Percentiles rank a stretch among this genome's conserved stretches.
These are phyloP conservation scores for Siniperca undulata DNA, from an alignment of 2,797 vertebrate species.

Conservation along the genomic window DNA sequence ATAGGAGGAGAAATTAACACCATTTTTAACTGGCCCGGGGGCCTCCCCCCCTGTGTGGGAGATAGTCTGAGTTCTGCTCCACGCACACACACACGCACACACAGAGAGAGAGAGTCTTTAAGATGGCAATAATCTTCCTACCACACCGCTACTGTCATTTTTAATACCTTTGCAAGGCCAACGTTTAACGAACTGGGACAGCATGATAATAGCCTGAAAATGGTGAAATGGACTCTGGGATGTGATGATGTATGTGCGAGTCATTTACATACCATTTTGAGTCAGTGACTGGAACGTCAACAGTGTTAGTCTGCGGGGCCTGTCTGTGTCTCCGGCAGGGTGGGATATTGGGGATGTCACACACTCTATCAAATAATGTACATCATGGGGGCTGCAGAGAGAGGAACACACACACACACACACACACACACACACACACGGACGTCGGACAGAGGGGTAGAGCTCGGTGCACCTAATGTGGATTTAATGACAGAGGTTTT, in stretches of 20 bases:
- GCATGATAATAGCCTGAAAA: slow-evolving; percentile 63
- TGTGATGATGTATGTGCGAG: slow-evolving; percentile 61
- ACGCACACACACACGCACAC: slow-evolving; percentile 47
- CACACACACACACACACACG: slow-evolving; percentile 14
- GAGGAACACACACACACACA: slow-evolving; percentile 36
- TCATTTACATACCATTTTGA: slow-evolving; percentile 71
- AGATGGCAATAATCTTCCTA: slow-evolving; percentile 77
- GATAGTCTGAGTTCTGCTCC: slow-evolving; percentile 82
- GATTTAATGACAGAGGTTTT: slow-evolving; percentile 82
- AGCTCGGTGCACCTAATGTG: slow-evolving; percentile 78
- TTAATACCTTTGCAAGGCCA: slow-evolving; percentile 72
- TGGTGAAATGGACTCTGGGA: slow-evolving; percentile 66
- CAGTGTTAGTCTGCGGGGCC: slow-evolving; percentile 60
- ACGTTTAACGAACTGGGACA: slow-evolving; percentile 76
- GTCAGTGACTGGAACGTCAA: slow-evolving; percentile 71
- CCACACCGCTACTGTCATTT: slow-evolving; percentile 72
- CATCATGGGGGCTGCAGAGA: slow-evolving; percentile 66
- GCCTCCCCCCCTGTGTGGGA: slow-evolving; percentile 85
- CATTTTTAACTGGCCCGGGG: slow-evolving; percentile 90
- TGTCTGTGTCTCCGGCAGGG: slow-evolving; percentile 59
- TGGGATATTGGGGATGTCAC: slow-evolving; percentile 74
- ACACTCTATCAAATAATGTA: slow-evolving; percentile 77
- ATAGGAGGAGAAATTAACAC: slow-evolving; percentile 91
- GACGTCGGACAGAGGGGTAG: slow-evolving; percentile 63
- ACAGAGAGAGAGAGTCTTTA: slow-evolving; percentile 44